Percentiles rank a stretch among this genome's conserved stretches.
Conservation (phyloP, 2,797 vertebrate genomes). For the Chanos chanos region DNA sequence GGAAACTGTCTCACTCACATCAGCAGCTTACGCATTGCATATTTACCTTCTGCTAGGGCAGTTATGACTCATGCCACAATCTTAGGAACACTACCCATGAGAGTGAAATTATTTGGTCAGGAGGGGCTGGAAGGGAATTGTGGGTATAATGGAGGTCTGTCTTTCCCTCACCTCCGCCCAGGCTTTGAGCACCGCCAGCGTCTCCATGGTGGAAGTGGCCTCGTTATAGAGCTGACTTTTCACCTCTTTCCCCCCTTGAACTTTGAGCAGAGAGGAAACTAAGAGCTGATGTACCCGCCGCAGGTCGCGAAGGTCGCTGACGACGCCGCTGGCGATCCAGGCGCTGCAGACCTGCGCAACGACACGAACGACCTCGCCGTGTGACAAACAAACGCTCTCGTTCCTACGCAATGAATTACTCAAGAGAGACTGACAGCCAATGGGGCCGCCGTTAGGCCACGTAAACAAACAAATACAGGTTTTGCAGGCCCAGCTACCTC, state of each 20-base stretch:
- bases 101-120: too few species aligned
- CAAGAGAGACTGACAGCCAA: too few species aligned
- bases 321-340: conserved; percentile 90
- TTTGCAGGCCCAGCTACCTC: too few species aligned
- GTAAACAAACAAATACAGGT: too few species aligned
- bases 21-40: too few species aligned
- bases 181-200: conserved; percentile 88
- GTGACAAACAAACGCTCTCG: not conserved
- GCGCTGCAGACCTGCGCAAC: conserved; percentile 74
- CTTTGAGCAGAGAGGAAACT: conserved; percentile 72
- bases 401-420: not conserved
- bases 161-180: conserved; percentile 83
- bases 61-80: too few species aligned
- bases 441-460: too few species aligned
- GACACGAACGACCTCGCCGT: not conserved
- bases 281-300: conserved; percentile 85
- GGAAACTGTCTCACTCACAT: too few species aligned
- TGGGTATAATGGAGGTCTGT: not conserved
- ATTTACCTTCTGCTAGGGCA: too few species aligned
- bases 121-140: not conserved
- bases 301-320: conserved; percentile 84
- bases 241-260: conserved; percentile 76
- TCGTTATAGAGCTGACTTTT: conserved; percentile 82
- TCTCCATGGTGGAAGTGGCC: conserved; percentile 88
- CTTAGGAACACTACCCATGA: too few species aligned